These are phyloP conservation scores for Hyles euphorbiae DNA, from an alignment of 1,140 invertebrate genomes.

Conservation along the genomic window DNA sequence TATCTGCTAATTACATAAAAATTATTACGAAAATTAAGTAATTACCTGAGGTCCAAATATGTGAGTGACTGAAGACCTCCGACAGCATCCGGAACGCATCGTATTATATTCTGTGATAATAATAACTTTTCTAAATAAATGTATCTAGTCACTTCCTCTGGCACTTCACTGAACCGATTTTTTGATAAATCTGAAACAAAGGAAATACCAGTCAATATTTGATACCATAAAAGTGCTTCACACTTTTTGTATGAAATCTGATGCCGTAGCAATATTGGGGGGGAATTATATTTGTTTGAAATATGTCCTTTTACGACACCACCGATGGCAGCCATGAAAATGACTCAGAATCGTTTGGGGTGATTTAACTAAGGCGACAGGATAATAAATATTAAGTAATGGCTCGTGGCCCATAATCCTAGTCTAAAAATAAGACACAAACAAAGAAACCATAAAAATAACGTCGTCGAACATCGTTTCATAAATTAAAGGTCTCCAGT, in stretches of 20 bases:
- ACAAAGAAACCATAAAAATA: too few species aligned
- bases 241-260: not conserved
- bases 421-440: slow-evolving; percentile 7
- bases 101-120: slow-evolving; percentile 93
- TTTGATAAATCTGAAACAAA: slow-evolving; percentile 92
- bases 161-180: slow-evolving; percentile 93
- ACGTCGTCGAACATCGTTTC: too few species aligned
- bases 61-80: slow-evolving; percentile 88
- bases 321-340: slow-evolving; percentile 26
- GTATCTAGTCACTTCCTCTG: slow-evolving; percentile 91
- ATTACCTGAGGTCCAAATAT: slow-evolving; percentile 90
- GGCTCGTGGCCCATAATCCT: slow-evolving; percentile 2
- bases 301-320: slow-evolving; percentile 15
- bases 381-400: slow-evolving; percentile 16
- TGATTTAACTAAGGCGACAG: slow-evolving; percentile 5
- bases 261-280: slow-evolving; percentile 1
- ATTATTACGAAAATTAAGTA: not conserved
- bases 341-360: slow-evolving; percentile 17
- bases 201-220: slow-evolving; percentile 6
- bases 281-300: slow-evolving; percentile 14
- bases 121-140: slow-evolving; percentile 90
- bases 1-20: not conserved
- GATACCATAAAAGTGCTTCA: too few species aligned
- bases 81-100: slow-evolving; percentile 88
- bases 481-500: too few species aligned